A percentile compares a stretch with the other conserved stretches of the same genome.
Evolutionary conservation across 2,888 invertebrate genomes (phyloP).

Genomic region (Chymomyza amoena): DNA sequence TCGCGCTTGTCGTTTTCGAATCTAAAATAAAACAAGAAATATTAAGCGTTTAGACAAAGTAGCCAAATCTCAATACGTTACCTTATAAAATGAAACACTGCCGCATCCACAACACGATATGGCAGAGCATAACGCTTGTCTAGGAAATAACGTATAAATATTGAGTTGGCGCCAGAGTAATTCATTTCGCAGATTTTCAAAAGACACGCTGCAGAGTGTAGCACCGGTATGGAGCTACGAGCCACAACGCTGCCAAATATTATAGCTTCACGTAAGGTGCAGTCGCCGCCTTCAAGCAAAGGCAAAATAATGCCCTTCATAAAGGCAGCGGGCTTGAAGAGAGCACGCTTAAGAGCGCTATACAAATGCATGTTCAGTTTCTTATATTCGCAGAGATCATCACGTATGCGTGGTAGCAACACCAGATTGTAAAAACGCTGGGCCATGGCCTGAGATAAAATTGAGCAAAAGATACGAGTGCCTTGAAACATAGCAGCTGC

Average conservation of each 20-base stretch:
- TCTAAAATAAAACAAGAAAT: slow-evolving; percentile 82
- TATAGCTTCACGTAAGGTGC: slow-evolving; percentile 96
- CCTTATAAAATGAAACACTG: slow-evolving; percentile 96
- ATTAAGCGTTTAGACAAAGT: slow-evolving; percentile 65
- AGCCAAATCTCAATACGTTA: slow-evolving; percentile 72
- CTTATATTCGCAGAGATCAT: slow-evolving; percentile 97
- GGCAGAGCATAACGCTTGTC: slow-evolving; percentile 99
- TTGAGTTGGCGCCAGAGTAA: slow-evolving; percentile 96
- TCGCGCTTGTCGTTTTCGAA: slow-evolving; percentile 90
- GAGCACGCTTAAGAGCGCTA: slow-evolving; percentile 93
- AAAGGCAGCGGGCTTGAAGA: slow-evolving; percentile 98
- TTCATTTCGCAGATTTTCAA: slow-evolving; percentile 98
- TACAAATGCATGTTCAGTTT: slow-evolving; percentile 97
- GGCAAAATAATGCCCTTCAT: slow-evolving; percentile 94
- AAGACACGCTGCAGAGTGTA: slow-evolving; percentile 97
- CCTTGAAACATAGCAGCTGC: slow-evolving; percentile 97
- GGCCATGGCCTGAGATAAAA: slow-evolving; percentile 96
- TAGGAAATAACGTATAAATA: slow-evolving; percentile 94
- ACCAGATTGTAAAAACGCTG: slow-evolving; percentile 96
- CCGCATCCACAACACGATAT: slow-evolving; percentile 95
- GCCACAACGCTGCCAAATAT: slow-evolving; percentile 95
- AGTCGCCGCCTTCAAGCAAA: slow-evolving; percentile 91
- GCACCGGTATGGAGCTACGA: slow-evolving; percentile 93
- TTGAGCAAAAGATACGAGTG: slow-evolving; percentile 94
- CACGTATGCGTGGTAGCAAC: slow-evolving; percentile 93